These are phyloP conservation scores for Dryobotodes eremita DNA, from an alignment of 2,888 invertebrate species.

Conservation along the genomic window DNA sequence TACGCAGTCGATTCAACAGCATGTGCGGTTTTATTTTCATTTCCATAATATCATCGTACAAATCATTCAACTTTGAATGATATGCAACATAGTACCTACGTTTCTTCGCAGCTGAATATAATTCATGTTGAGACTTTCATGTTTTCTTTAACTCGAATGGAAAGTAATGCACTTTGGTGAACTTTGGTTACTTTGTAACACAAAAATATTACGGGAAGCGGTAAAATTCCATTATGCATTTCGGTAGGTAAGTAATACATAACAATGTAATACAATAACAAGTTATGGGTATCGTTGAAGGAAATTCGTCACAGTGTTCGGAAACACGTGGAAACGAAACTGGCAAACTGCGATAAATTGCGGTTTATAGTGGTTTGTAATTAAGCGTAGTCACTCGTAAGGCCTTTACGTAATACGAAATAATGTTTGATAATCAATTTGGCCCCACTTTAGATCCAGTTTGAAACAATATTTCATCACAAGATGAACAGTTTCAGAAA, in stretches of 20 bases:
- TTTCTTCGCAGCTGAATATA: constrained; percentile 24
- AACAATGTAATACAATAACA: constrained; percentile 52
- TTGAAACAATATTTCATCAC: constrained; percentile 5
- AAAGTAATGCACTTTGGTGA: constrained; percentile 15
- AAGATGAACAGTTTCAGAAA: not conserved
- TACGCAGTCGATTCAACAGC: not conserved
- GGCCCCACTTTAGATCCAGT: not conserved
- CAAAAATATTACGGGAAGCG: constrained; percentile 16
- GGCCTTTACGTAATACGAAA: constrained; percentile 12
- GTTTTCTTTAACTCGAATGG: constrained; percentile 22
- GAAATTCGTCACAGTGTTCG: constrained; percentile 63
- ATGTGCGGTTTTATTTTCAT: constrained; percentile 43
- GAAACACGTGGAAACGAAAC: constrained; percentile 62
- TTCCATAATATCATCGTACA: constrained; percentile 13
- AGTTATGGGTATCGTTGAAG: constrained; percentile 40
- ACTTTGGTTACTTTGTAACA: constrained; percentile 28
- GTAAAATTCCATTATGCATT: constrained; percentile 39
- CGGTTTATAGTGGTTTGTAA: constrained; percentile 40
- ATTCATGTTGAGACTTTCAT: constrained; percentile 38
- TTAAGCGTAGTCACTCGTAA: constrained; percentile 7
- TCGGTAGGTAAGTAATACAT: constrained; percentile 27
- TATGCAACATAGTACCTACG: constrained; percentile 20
- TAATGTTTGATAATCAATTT: constrained; percentile 10
- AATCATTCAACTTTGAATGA: constrained; percentile 21
- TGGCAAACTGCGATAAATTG: constrained; percentile 52